Evolutionary conservation across 53 echinoderm and acorn worm species (phyloP).

Genomic region (Stichopus horrens): DNA sequence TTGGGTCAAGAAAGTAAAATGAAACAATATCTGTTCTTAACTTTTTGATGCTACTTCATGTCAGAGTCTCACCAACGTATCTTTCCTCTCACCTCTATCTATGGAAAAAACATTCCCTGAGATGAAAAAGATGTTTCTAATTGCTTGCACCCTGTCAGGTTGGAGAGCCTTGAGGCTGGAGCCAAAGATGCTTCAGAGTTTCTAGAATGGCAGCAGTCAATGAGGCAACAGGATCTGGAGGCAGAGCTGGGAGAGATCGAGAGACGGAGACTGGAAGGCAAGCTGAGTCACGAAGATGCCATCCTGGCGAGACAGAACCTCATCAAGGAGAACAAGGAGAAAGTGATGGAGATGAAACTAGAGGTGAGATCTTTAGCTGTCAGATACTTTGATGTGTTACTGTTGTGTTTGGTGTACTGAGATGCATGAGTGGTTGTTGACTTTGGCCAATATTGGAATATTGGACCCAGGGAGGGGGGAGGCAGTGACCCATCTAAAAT

Average conservation of each 20-base stretch:
- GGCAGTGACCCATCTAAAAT: neutral
- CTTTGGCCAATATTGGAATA: too few species aligned
- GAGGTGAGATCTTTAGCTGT: slow-evolving; percentile 62
- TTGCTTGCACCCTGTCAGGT: slow-evolving; percentile 46
- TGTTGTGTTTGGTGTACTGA: too few species aligned
- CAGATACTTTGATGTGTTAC: neutral
- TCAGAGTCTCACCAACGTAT: too few species aligned
- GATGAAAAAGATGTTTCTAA: too few species aligned
- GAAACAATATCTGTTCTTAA: too few species aligned
- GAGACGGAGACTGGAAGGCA: slow-evolving; percentile 84
- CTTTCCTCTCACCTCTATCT: too few species aligned
- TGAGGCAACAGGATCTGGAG: slow-evolving; percentile 89
- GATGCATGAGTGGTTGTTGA: too few species aligned
- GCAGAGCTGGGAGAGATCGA: slow-evolving; percentile 89
- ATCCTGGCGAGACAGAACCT: slow-evolving; percentile 88
- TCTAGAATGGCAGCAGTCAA: slow-evolving; percentile 86
- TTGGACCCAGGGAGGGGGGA: too few species aligned
- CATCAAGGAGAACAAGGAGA: slow-evolving; percentile 92
- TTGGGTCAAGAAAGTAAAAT: too few species aligned
- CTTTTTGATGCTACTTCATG: too few species aligned
- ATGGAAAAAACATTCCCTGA: too few species aligned
- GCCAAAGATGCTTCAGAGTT: slow-evolving; percentile 93
- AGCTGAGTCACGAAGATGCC: slow-evolving; percentile 97
- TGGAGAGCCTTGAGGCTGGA: slow-evolving; percentile 82
- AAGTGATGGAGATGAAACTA: slow-evolving; percentile 87